Evolutionary conservation across 2,113 vertebrate genomes (phyloP).

Genomic region (Erpornis zantholeuca): DNA sequence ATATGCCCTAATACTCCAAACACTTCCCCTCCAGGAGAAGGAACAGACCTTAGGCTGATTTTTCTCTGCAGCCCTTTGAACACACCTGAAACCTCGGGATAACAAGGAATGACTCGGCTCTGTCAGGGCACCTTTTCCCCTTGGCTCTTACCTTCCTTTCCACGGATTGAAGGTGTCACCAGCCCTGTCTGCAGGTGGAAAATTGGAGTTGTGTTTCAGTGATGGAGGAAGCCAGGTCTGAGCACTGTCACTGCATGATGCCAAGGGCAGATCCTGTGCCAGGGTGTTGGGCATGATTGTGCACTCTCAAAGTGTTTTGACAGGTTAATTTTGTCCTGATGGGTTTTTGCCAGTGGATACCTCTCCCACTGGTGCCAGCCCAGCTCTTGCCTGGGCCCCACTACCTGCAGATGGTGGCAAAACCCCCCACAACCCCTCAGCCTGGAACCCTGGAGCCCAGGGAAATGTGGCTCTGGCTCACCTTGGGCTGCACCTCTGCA

Average conservation of each 20-base stretch:
- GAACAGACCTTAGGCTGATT: background rate
- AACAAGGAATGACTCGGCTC: background rate
- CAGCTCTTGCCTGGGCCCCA: background rate
- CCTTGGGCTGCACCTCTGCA: background rate
- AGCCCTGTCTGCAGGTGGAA: background rate
- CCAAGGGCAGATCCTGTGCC: background rate
- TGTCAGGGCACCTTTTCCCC: fast-evolving
- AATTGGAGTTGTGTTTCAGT: background rate
- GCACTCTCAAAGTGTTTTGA: background rate
- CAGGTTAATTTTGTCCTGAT: background rate
- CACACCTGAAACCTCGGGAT: background rate
- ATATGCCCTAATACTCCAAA: slow-evolving; percentile 40
- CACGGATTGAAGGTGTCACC: background rate
- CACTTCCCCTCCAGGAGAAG: slow-evolving; percentile 11
- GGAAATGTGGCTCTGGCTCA: fast-evolving
- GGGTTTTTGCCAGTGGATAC: background rate
- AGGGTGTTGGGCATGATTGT: fast-evolving
- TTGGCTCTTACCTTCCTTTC: background rate
- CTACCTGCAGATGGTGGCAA: background rate
- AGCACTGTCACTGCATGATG: background rate
- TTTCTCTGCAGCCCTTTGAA: background rate
- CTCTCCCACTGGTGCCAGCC: background rate
- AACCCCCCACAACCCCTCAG: fast-evolving
- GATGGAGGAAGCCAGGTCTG: background rate
- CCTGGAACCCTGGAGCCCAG: background rate